A percentile compares a stretch with the other conserved stretches of the same genome.
Evolutionary conservation across 2,113 vertebrate genomes (phyloP).

Genomic region (Galeopterus variegatus): DNA sequence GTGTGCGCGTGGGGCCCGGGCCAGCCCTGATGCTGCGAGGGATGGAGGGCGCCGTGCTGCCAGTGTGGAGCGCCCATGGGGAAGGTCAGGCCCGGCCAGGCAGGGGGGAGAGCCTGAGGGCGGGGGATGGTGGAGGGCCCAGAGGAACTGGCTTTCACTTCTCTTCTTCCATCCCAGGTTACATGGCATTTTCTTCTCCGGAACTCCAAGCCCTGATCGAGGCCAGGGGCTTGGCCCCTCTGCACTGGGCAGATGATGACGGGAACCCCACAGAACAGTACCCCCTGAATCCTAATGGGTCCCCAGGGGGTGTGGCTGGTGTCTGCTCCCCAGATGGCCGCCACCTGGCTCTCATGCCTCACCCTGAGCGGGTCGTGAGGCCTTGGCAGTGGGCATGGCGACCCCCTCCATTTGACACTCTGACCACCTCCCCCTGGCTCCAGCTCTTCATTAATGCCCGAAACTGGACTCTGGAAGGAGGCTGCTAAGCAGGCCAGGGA

Average conservation of each 20-base stretch:
- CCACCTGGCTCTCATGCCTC: slow-evolving; percentile 96
- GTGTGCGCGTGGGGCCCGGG: slow-evolving; percentile 90
- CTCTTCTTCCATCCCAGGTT: slow-evolving; percentile 86
- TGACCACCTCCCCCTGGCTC: slow-evolving; percentile 92
- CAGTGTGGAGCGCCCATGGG: slow-evolving; percentile 95
- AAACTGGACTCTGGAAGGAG: slow-evolving; percentile 89
- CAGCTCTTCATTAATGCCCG: slow-evolving; percentile 94
- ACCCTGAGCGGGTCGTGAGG: slow-evolving; percentile 94
- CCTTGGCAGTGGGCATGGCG: slow-evolving; percentile 96
- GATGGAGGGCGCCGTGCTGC: slow-evolving; percentile 94
- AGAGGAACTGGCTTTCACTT: background rate
- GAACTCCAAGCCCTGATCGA: slow-evolving; percentile 85
- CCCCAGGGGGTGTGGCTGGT: slow-evolving; percentile 91
- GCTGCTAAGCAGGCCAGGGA: background rate
- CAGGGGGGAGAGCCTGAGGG: rapidly evolving
- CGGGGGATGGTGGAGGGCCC: rapidly evolving
- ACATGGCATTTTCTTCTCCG: slow-evolving; percentile 92
- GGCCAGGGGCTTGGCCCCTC: slow-evolving; percentile 87
- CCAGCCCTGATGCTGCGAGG: slow-evolving; percentile 93
- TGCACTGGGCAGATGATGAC: slow-evolving; percentile 93
- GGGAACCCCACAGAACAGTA: slow-evolving; percentile 93
- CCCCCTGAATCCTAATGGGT: slow-evolving; percentile 95
- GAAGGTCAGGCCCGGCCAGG: slow-evolving; percentile 89
- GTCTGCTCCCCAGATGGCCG: slow-evolving; percentile 93
- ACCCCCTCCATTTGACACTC: slow-evolving; percentile 74